phyloP scores from a whole-genome alignment of 2,113 vertebrate species.

The Leptodactylus fuscus region DNA sequence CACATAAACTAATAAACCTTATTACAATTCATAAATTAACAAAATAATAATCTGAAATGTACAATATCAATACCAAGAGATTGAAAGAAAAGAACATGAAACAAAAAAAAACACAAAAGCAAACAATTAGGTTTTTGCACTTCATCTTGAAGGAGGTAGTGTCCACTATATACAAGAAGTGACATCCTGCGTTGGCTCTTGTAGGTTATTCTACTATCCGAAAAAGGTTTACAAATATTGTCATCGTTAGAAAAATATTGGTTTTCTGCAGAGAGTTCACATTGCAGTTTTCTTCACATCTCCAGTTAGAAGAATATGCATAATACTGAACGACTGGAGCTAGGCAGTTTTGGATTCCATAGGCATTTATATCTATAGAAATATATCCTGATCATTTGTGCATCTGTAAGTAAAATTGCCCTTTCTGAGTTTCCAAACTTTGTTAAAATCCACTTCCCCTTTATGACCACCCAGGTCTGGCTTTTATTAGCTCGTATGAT shows the following conservation, averaged over 20 bases:
- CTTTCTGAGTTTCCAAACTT: not conserved
- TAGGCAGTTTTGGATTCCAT: constrained; percentile 65
- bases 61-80: constrained; percentile 6
- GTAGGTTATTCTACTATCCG: constrained; percentile 69
- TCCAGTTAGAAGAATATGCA: constrained; percentile 61
- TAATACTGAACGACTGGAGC: constrained; percentile 65
- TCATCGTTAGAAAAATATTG: constrained; percentile 79
- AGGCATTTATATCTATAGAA: constrained; percentile 47
- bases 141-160: constrained; percentile 77
- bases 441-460: not conserved
- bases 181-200: constrained; percentile 69
- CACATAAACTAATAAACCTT: not conserved
- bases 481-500: not conserved
- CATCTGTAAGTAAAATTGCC: constrained; percentile 16
- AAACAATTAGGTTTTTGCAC: constrained; percentile 72
- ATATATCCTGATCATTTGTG: constrained; percentile 17
- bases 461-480: not conserved
- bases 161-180: constrained; percentile 74
- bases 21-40: constrained; percentile 70
- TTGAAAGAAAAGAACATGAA: constrained; percentile 47
- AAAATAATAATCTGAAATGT: constrained; percentile 61
- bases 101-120: constrained; percentile 64
- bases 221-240: constrained; percentile 76
- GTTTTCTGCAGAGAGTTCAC: constrained; percentile 5
- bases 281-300: not conserved